Base-by-base conservation (phyloP, 2,113 vertebrate species). In the Marmota monax region DNA sequence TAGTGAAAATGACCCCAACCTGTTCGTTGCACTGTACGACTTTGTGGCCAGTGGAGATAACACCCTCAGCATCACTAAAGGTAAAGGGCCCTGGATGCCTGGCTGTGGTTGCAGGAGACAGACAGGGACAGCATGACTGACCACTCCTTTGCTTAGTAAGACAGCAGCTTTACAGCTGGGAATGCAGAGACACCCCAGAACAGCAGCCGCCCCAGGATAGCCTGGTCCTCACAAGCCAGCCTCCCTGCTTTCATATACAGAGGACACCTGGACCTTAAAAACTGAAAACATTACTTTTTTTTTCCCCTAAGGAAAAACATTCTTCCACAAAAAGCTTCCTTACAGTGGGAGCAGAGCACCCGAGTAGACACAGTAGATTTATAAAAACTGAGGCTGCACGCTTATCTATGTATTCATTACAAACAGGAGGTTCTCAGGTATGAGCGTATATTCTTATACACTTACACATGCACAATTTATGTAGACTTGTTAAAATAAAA, bases 61-160 rank as follows among this genome's bases (percentile, higher is more conserved):
- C 98, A 99, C 99, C 39, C 99, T 99, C 80, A 99, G 99, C 98
- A 99, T 99, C 95, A 99, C 99, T 92, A 99, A 99, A 99, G 99
- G 99, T 99, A 97, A 99, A 48, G 4, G 6, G 11, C 45, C 23
- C 18, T 16, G 67, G 51, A 8, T 63, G 16, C 18, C 72, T 42
- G 53, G 51, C 14, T 61, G 2, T 13, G 23, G 65, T 51, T 4
- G 65, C 34, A n/a, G n/a, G 72, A 78, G 39, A 65, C 3, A 45
- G 18, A 32, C 72, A 0, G 42, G 74, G 37, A 51, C 3, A n/a
- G 70, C 63, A 77, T 7, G 34, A 29, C 48, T 27, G 37, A 17
- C n/a, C 32, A n/a, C 2, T 51, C 23, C 72, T 87, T 27, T 23
- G 48, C 84, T 51, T 13, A 1, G 8, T 58, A 25, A 72, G 72